Percentiles rank a stretch among this genome's conserved stretches.
Evolutionary conservation across 2,113 vertebrate species (phyloP).

Genomic region (Odocoileus virginianus): DNA sequence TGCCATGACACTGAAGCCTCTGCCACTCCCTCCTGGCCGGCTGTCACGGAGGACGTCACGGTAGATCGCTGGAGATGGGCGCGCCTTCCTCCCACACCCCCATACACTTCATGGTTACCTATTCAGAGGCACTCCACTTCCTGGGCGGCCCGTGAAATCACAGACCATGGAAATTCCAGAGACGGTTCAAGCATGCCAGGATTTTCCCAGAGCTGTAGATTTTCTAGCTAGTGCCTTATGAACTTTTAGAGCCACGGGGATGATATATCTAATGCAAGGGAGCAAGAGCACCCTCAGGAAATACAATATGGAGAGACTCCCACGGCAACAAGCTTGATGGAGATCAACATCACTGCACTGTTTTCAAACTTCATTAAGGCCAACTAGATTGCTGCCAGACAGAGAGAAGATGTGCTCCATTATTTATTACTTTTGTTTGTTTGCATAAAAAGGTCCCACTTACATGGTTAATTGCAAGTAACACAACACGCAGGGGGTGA

Average conservation of each 20-base stretch:
- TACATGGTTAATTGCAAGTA: constrained; percentile 39
- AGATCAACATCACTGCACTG: not conserved
- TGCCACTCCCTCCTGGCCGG: not conserved
- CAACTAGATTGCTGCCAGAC: not conserved
- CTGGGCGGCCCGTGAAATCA: not conserved
- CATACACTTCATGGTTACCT: not conserved
- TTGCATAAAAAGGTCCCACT: constrained; percentile 29
- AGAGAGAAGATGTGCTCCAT: not conserved
- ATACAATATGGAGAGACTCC: not conserved
- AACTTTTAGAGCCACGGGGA: not conserved
- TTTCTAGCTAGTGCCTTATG: not conserved
- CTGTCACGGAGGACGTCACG: rapidly evolving
- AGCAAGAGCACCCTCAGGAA: not conserved
- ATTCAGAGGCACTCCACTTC: not conserved
- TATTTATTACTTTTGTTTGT: constrained; percentile 41
- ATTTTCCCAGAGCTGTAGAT: not conserved
- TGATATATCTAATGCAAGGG: not conserved
- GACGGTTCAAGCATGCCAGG: not conserved
- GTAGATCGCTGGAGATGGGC: not conserved
- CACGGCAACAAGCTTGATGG: not conserved
- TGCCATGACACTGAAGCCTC: not conserved
- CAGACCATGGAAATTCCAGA: not conserved
- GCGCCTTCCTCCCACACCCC: not conserved
- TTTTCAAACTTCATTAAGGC: constrained; percentile 42
- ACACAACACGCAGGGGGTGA: not conserved